A percentile compares a stretch with the other conserved stretches of the same genome.
Evolutionary conservation across 2,113 vertebrate genomes (phyloP).

Genomic region (Gorsachius goisagi): DNA sequence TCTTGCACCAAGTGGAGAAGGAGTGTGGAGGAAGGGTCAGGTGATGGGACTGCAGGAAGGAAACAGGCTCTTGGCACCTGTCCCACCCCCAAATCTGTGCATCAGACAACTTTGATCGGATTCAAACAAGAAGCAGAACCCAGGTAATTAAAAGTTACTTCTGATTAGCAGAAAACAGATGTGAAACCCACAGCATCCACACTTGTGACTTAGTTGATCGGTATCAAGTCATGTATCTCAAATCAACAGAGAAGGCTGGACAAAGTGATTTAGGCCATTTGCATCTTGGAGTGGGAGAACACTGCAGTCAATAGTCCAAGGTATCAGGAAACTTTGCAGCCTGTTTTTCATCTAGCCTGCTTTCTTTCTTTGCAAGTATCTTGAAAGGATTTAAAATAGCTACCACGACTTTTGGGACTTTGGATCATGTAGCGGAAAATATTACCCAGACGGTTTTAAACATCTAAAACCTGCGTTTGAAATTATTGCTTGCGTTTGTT

Average conservation of each 20-base stretch:
- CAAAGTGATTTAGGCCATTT: slow-evolving; percentile 54
- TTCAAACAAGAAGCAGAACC: slow-evolving; percentile 62
- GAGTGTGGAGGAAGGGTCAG: slow-evolving; percentile 59
- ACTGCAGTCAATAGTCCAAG: slow-evolving; percentile 8
- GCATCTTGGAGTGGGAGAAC: slow-evolving; percentile 47
- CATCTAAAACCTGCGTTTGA: slow-evolving; percentile 51
- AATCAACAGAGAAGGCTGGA: slow-evolving; percentile 28
- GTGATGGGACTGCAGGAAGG: slow-evolving; percentile 22
- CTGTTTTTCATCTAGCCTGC: slow-evolving; percentile 28
- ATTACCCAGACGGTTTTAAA: slow-evolving; percentile 17
- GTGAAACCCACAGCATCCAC: slow-evolving; percentile 81
- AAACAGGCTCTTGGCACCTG: slow-evolving; percentile 53
- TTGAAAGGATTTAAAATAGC: slow-evolving; percentile 23
- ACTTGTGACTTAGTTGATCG: slow-evolving; percentile 15
- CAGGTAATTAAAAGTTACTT: slow-evolving; percentile 64
- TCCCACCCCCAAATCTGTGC: slow-evolving; percentile 43
- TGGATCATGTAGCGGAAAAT: slow-evolving; percentile 60
- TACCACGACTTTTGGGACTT: slow-evolving; percentile 44
- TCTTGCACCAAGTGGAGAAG: slow-evolving; percentile 74
- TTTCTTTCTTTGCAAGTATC: not conserved
- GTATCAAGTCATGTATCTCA: slow-evolving; percentile 3
- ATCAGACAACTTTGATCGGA: slow-evolving; percentile 70
- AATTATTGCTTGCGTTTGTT: slow-evolving; percentile 78
- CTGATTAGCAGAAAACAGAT: slow-evolving; percentile 77
- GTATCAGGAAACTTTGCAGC: not conserved